phyloP scores from a whole-genome alignment of 2,888 invertebrate species.

The Rhogogaster chlorosoma region DNA sequence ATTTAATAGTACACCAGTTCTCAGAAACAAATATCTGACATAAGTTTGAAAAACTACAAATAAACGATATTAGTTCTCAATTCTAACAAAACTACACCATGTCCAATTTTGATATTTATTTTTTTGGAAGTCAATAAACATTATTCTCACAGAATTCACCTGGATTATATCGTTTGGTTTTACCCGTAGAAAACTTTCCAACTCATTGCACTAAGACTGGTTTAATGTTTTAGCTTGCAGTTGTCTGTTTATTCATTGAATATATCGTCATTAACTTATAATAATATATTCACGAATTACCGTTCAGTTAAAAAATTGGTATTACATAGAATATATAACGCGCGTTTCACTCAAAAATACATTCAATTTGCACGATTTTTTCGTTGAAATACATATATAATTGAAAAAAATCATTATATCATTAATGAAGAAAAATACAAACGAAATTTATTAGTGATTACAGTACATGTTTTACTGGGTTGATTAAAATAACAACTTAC shows the following conservation, averaged over 20 bases:
- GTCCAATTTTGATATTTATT: not conserved
- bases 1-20: not conserved
- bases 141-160: not conserved
- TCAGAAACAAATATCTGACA: not conserved
- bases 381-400: not conserved
- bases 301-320: not conserved
- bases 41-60: not conserved
- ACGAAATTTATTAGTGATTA: not conserved
- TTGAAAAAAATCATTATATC: not conserved
- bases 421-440: not conserved
- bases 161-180: not conserved
- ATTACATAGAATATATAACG: not conserved
- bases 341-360: not conserved
- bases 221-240: not conserved
- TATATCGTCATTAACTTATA: not conserved
- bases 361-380: not conserved
- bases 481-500: not conserved
- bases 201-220: not conserved
- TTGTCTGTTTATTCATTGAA: not conserved
- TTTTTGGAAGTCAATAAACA: not conserved
- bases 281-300: not conserved
- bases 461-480: constrained; percentile 8
- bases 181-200: not conserved
- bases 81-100: not conserved
- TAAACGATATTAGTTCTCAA: not conserved